Percentiles rank a stretch among this genome's conserved stretches.
Evolutionary conservation across 2,113 vertebrate genomes (phyloP).

Genomic region (Telmatochromis brichardi): DNA sequence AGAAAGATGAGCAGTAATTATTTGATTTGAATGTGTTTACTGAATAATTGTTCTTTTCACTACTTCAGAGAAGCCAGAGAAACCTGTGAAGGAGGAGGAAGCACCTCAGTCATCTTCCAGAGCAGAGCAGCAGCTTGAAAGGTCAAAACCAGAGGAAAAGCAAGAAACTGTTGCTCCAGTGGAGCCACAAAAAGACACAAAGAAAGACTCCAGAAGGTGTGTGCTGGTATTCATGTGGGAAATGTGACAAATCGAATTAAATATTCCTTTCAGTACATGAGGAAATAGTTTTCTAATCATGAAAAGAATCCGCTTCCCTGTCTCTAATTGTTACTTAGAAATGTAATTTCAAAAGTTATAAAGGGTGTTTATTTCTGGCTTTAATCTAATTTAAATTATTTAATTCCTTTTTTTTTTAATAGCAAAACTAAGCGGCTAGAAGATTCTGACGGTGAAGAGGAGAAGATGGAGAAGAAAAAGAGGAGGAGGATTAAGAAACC

Average conservation of each 20-base stretch:
- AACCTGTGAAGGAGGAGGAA: slow-evolving; percentile 40
- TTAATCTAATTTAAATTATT: fast-evolving
- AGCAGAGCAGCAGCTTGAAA: slow-evolving; percentile 37
- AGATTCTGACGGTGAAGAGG: slow-evolving; percentile 75
- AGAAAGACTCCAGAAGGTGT: slow-evolving; percentile 59
- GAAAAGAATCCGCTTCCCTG: background rate
- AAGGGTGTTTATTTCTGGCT: background rate
- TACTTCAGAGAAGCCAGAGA: slow-evolving; percentile 46
- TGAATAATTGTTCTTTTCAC: background rate
- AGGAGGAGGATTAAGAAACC: slow-evolving; percentile 83
- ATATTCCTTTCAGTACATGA: background rate
- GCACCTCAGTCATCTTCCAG: background rate
- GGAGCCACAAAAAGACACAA: slow-evolving; percentile 34
- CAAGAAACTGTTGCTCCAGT: slow-evolving; percentile 52
- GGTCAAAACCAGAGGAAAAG: slow-evolving; percentile 26
- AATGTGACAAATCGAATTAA: background rate
- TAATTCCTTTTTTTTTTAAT: fast-evolving
- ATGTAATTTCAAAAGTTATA: background rate
- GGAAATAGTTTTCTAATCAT: background rate
- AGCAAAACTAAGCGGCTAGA: slow-evolving; percentile 68
- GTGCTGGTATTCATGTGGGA: background rate
- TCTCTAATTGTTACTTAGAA: background rate
- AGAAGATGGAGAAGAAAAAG: slow-evolving; percentile 79
- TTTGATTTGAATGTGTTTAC: background rate
- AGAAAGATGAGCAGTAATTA: background rate